Conservation (phyloP, 2,113 vertebrate genomes). For the Ailuropoda melanoleuca region DNA sequence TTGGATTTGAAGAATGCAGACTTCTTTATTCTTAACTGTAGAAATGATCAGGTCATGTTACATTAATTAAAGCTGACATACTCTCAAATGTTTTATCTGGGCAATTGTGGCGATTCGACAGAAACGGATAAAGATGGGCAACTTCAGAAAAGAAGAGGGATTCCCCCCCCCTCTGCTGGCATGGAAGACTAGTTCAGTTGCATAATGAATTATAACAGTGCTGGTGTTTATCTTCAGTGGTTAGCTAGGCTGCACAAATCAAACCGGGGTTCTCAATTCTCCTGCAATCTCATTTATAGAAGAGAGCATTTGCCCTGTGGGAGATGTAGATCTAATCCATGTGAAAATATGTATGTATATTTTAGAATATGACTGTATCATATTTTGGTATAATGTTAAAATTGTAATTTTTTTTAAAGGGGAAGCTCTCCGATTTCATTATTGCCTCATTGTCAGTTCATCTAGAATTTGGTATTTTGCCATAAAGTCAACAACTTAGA, state of each 20-base stretch:
- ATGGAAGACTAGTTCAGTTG: slow-evolving; percentile 64
- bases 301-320: slow-evolving; percentile 54
- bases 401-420: slow-evolving; percentile 43
- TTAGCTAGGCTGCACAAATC: slow-evolving; percentile 66
- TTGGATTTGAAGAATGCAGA: slow-evolving; percentile 83
- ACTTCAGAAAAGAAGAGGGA: slow-evolving; percentile 61
- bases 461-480: slow-evolving; percentile 27
- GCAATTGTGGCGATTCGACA: slow-evolving; percentile 81
- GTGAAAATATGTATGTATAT: slow-evolving; percentile 1
- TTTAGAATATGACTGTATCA: slow-evolving; percentile 18
- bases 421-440: neutral
- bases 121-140: slow-evolving; percentile 72
- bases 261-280: slow-evolving; percentile 57
- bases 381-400: slow-evolving; percentile 20
- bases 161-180: slow-evolving; percentile 44
- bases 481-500: neutral
- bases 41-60: slow-evolving; percentile 87
- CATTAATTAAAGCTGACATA: slow-evolving; percentile 88
- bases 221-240: slow-evolving; percentile 69
- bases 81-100: slow-evolving; percentile 86
- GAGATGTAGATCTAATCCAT: slow-evolving; percentile 27
- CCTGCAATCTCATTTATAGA: slow-evolving; percentile 42
- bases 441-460: neutral
- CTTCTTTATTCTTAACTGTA: slow-evolving; percentile 86
- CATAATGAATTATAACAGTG: slow-evolving; percentile 73